These are phyloP conservation scores for Tipula unca DNA, from an alignment of 2,888 invertebrate genomes.

Conservation along the genomic window DNA sequence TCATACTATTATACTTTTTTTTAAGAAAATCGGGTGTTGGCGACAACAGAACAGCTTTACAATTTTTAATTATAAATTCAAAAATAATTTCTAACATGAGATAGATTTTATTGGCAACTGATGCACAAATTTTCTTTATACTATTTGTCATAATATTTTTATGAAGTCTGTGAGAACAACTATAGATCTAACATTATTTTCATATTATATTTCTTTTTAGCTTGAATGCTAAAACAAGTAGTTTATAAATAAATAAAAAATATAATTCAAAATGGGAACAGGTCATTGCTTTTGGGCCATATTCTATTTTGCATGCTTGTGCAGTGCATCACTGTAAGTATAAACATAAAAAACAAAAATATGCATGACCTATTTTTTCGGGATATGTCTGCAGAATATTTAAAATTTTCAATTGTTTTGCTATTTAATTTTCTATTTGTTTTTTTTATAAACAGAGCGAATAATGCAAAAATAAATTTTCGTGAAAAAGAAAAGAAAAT, in stretches of 20 bases:
- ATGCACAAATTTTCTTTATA: background rate
- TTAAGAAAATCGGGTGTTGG: too few relatives aligned
- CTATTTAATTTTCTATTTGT: conserved; percentile 17
- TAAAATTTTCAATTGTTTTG: too few relatives aligned
- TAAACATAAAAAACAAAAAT: background rate
- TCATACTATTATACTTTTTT: too few relatives aligned
- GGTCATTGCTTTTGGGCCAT: conserved; percentile 43
- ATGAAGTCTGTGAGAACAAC: background rate
- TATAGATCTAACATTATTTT: background rate
- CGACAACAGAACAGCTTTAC: too few relatives aligned
- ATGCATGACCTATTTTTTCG: background rate
- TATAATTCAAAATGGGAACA: conserved; percentile 35
- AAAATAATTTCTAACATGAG: background rate
- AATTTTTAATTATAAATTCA: too few relatives aligned
- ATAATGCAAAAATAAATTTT: conserved; percentile 78
- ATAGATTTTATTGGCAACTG: background rate
- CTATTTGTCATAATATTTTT: background rate
- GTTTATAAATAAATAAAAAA: background rate
- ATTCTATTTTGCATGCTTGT: conserved; percentile 43
- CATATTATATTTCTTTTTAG: background rate
- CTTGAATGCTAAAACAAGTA: background rate
- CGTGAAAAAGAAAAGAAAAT: conserved; percentile 92
- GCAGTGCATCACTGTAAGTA: conserved; percentile 44
- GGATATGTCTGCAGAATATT: too few relatives aligned
- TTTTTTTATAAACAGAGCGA: conserved; percentile 48